These are phyloP conservation scores for Cyphomyrmex costatus DNA, from an alignment of 1,140 invertebrate species.

Conservation along the genomic window DNA sequence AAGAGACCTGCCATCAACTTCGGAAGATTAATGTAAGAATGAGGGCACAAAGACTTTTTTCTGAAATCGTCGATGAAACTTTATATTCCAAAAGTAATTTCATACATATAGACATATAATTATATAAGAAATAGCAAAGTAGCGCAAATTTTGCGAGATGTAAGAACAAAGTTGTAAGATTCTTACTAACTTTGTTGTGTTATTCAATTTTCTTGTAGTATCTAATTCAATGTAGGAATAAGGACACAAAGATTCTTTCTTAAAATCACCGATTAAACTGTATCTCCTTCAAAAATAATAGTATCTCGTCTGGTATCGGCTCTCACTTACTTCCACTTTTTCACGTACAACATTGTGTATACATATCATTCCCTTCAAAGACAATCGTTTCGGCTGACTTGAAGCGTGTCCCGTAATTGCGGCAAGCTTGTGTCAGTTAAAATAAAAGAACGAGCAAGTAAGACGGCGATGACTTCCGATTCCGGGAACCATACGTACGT, in stretches of 20 bases:
- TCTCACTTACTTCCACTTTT: background rate
- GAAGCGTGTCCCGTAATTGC: background rate
- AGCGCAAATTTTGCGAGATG: background rate
- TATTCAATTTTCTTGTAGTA: background rate
- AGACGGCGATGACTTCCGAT: conserved; percentile 31
- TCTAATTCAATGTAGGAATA: background rate
- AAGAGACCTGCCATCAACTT: no score
- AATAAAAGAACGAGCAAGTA: conserved; percentile 46
- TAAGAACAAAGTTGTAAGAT: background rate
- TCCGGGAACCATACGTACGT: conserved; percentile 27
- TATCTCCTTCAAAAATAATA: background rate
- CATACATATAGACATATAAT: conserved; percentile 3
- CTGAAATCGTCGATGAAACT: no score
- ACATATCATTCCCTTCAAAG: background rate
- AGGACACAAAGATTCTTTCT: no score
- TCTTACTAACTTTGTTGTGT: background rate
- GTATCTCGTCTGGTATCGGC: background rate
- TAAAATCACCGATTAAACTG: background rate
- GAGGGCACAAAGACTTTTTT: no score
- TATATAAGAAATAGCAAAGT: background rate
- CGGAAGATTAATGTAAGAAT: no score
- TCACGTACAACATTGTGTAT: background rate
- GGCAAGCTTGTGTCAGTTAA: background rate
- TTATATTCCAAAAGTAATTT: background rate
- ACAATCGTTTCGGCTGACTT: background rate